Evolutionary conservation across 1,140 invertebrate species (phyloP).

Genomic region (Ephestia elutella): DNA sequence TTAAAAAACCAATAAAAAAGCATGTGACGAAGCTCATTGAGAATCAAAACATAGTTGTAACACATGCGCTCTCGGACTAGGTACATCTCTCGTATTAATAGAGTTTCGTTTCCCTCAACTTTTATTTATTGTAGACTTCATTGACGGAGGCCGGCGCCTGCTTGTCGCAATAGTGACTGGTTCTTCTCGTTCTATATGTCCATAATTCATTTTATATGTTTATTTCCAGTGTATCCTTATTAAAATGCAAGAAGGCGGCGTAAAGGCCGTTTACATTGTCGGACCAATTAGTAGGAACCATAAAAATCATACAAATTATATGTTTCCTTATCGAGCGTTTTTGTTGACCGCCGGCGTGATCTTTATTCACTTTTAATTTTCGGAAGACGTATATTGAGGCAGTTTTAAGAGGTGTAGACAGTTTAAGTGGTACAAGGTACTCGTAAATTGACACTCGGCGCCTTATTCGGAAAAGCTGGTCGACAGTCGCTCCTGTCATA

Average conservation of each 20-base stretch:
- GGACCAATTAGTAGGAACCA: constrained; percentile 53
- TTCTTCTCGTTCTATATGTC: constrained; percentile 60
- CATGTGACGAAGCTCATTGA: constrained; percentile 12
- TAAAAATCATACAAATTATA: constrained; percentile 58
- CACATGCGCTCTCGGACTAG: constrained; percentile 11
- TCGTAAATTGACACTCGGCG: constrained; percentile 26
- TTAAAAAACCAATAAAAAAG: constrained; percentile 6
- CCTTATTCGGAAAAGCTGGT: constrained; percentile 28
- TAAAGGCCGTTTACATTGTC: constrained; percentile 54
- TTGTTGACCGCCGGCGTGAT: constrained; percentile 30
- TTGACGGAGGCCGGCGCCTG: constrained; percentile 56
- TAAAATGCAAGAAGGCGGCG: constrained; percentile 55
- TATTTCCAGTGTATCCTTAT: constrained; percentile 53
- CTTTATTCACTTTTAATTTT: constrained; percentile 44
- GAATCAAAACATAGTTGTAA: constrained; percentile 17
- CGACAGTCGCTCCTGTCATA: not conserved
- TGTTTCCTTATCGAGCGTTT: constrained; percentile 48
- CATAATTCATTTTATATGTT: constrained; percentile 56
- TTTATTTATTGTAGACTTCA: constrained; percentile 61
- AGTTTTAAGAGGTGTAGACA: constrained; percentile 59
- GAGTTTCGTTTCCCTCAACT: constrained; percentile 46
- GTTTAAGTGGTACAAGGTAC: constrained; percentile 33
- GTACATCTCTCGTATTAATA: constrained; percentile 32
- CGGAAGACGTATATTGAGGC: constrained; percentile 39
- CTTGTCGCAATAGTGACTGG: constrained; percentile 63